phyloP scores from a whole-genome alignment of 2,888 invertebrate genomes.

The Cabera pusaria region DNA sequence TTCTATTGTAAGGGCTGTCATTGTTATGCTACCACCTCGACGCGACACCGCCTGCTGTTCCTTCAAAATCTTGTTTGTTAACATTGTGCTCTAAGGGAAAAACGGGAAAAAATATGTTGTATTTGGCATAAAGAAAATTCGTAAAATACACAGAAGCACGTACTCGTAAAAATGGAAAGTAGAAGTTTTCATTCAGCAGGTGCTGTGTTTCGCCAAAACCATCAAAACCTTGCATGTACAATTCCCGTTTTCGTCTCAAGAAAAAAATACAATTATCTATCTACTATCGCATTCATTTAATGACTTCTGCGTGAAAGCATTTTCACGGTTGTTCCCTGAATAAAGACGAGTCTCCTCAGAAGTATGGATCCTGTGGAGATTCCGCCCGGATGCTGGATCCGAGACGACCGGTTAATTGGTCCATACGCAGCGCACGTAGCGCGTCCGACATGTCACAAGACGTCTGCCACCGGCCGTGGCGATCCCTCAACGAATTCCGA shows the following conservation, averaged over 20 bases:
- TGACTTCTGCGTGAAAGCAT: slow-evolving; percentile 54
- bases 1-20: slow-evolving; percentile 64
- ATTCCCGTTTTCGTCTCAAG: slow-evolving; percentile 39
- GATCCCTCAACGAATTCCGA: slow-evolving; percentile 80
- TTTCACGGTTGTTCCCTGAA: slow-evolving; percentile 71
- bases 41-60: slow-evolving; percentile 45
- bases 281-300: slow-evolving; percentile 62
- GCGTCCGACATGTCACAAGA: slow-evolving; percentile 77
- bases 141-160: neutral
- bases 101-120: too few relatives aligned
- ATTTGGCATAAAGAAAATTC: neutral
- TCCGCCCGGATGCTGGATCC: slow-evolving; percentile 50
- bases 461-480: slow-evolving; percentile 82
- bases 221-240: slow-evolving; percentile 36
- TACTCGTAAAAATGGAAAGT: slow-evolving; percentile 1
- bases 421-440: slow-evolving; percentile 77
- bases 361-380: slow-evolving; percentile 52
- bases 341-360: slow-evolving; percentile 60
- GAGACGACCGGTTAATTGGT: slow-evolving; percentile 76
- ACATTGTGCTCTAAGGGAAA: slow-evolving; percentile 21
- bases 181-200: slow-evolving; percentile 29
- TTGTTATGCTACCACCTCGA: slow-evolving; percentile 58
- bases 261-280: slow-evolving; percentile 55
- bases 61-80: slow-evolving; percentile 36
- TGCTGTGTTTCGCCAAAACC: slow-evolving; percentile 27